Base-by-base conservation (phyloP, 2,888 invertebrate species). In the Dichetophora obliterata region DNA sequence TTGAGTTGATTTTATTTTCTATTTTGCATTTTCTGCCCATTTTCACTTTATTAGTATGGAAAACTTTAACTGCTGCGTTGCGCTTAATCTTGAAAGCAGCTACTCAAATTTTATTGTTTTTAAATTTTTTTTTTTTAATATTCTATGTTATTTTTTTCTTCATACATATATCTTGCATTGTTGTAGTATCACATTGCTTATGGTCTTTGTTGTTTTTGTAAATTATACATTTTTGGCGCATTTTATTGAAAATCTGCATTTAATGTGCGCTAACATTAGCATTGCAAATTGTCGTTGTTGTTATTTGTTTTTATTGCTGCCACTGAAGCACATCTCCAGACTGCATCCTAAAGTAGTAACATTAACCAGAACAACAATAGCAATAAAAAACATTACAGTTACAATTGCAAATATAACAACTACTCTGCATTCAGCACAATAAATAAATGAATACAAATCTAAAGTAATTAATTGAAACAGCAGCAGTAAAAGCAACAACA, bases 251-350 rank as follows among this genome's bases (percentile, higher is more conserved):
- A 68, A 70, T 70, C 34, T 70, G 50, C 72, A 72, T 72, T 72
- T 71, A 19, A 43, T 72, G 22, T 59, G 50, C 50, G 31, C 48
- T 43, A 59, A 61, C 50, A 75, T 75, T 75, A 52, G 69, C 69
- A 75, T 75, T 75, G 75, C 75, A 76, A 76, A 72, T 27, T 71
- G 34, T 70, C 34, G 54, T 75, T 75, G 31, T 22, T 52, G 24
- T 34, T 54, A 14, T 57, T 14, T 16, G 1, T 59, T 34, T 31
- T 43, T 34, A 37, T 37, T 50, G 50, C 50, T 69, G 50, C 50
- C 50, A 27, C 52, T 69, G 69, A 31, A 37, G 66, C 66, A 37
- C 66, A 66, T 66, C 66, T 34, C 66, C 19, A 22, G 9, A 19
- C 65, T 8, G 19, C 65, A 31, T 24, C 8, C 8, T 27, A 31